These are phyloP conservation scores for Globodera ellingtonae DNA, from an alignment of 1,140 invertebrate species.

Conservation along the genomic window DNA sequence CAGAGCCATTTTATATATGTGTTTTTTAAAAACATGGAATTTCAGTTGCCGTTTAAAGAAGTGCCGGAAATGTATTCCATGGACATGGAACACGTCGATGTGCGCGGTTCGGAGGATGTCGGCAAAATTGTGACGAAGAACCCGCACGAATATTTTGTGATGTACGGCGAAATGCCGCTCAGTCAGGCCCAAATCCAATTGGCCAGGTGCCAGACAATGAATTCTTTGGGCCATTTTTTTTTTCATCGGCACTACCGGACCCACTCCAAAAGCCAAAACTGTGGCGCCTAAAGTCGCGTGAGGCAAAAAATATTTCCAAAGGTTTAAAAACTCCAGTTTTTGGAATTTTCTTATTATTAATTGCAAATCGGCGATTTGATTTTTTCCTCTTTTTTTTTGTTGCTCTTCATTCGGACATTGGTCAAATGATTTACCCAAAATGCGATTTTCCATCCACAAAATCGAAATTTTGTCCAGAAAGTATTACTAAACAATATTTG, in stretches of 20 bases:
- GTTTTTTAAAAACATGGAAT: background rate
- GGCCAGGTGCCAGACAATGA: slow-evolving; percentile 40
- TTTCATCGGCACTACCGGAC: too few species aligned
- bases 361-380: too few species aligned
- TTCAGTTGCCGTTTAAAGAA: slow-evolving; percentile 70
- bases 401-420: too few species aligned
- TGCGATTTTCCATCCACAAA: too few species aligned
- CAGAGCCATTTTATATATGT: too few species aligned
- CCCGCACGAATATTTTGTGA: slow-evolving; percentile 83
- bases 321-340: too few species aligned
- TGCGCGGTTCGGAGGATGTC: slow-evolving; percentile 65
- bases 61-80: slow-evolving; percentile 80
- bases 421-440: too few species aligned
- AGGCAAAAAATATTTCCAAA: too few species aligned
- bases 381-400: too few species aligned
- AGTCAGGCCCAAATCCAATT: slow-evolving; percentile 50
- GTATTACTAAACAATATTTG: slow-evolving; percentile 44
- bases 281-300: too few species aligned
- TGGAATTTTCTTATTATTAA: too few species aligned
- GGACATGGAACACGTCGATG: slow-evolving; percentile 67
- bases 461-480: background rate
- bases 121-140: slow-evolving; percentile 73
- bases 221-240: background rate
- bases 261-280: too few species aligned
- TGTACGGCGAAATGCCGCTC: slow-evolving; percentile 74